Conservation (phyloP, 2,113 vertebrate species). For the Ranitomeya variabilis region DNA sequence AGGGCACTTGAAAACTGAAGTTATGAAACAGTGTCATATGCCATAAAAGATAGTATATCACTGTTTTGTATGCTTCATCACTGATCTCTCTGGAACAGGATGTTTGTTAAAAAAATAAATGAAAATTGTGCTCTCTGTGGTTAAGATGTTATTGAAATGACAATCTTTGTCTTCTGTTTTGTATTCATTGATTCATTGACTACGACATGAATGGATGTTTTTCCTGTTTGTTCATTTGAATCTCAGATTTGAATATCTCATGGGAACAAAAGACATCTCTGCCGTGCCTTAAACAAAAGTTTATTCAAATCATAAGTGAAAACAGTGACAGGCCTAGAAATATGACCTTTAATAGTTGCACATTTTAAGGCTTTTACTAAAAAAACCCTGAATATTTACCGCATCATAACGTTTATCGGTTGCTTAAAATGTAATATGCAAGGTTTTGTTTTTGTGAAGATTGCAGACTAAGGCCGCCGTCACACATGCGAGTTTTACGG, state of each 20-base stretch:
- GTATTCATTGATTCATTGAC: not conserved
- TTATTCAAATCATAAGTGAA: not conserved
- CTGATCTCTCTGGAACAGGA: too few species aligned
- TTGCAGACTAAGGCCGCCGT: not conserved
- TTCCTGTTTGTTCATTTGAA: not conserved
- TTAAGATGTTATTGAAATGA: not conserved
- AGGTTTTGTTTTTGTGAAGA: not conserved
- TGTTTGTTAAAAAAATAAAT: not conserved
- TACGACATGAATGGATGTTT: not conserved
- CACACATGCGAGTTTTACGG: too few species aligned
- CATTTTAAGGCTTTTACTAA: not conserved
- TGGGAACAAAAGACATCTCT: not conserved
- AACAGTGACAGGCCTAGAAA: not conserved
- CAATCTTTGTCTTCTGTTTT: not conserved
- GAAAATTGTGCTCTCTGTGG: not conserved
- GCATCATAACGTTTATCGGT: not conserved
- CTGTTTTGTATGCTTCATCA: too few species aligned
- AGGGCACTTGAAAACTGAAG: too few species aligned
- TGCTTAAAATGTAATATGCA: not conserved
- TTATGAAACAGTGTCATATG: too few species aligned
- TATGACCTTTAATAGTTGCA: slow-evolving; percentile 3
- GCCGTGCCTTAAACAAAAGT: slow-evolving; percentile 5
- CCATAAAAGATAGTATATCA: too few species aligned
- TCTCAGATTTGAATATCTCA: not conserved
- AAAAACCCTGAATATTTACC: not conserved